phyloP scores from a whole-genome alignment of 2,797 vertebrate genomes.

The Pseudomugil gertrudae region DNA sequence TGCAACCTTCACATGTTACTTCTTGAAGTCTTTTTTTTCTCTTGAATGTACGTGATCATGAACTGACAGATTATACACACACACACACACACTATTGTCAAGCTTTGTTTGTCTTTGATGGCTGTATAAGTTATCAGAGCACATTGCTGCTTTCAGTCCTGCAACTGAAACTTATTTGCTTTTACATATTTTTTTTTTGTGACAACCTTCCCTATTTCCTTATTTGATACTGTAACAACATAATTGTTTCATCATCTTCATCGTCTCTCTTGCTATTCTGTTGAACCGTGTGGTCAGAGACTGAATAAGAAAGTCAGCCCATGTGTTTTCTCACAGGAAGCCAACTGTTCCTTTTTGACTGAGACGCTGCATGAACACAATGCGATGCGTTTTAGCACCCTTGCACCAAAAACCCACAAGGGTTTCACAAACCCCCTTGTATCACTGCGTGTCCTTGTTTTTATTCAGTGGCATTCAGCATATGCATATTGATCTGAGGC shows the following conservation, averaged over 20 bases:
- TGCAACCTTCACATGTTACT: slow-evolving; percentile 12
- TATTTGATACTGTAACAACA: fast-evolving
- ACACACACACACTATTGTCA: not conserved
- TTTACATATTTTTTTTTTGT: not conserved
- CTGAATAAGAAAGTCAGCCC: not conserved
- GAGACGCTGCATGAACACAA: not conserved
- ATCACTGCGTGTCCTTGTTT: not conserved
- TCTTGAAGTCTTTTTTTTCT: not conserved
- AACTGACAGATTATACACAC: not conserved
- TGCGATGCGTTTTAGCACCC: slow-evolving; percentile 59
- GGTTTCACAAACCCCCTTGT: slow-evolving; percentile 27
- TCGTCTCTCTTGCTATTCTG: fast-evolving
- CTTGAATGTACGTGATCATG: not conserved
- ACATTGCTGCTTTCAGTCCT: not conserved
- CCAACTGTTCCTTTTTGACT: slow-evolving; percentile 5
- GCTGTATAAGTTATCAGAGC: not conserved
- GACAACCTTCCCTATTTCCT: not conserved
- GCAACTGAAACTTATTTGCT: not conserved
- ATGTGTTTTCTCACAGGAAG: slow-evolving; percentile 68
- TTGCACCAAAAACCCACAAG: slow-evolving; percentile 64
- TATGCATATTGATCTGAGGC: not conserved
- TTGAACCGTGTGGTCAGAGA: slow-evolving; percentile 4
- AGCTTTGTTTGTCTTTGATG: no score
- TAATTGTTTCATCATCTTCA: fast-evolving
- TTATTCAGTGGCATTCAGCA: not conserved